Evolutionary conservation across 2,797 vertebrate genomes (phyloP), one percentile per base, ranked within the genome.

Genomic region (Pseudotriccus pelzelni): DNA sequence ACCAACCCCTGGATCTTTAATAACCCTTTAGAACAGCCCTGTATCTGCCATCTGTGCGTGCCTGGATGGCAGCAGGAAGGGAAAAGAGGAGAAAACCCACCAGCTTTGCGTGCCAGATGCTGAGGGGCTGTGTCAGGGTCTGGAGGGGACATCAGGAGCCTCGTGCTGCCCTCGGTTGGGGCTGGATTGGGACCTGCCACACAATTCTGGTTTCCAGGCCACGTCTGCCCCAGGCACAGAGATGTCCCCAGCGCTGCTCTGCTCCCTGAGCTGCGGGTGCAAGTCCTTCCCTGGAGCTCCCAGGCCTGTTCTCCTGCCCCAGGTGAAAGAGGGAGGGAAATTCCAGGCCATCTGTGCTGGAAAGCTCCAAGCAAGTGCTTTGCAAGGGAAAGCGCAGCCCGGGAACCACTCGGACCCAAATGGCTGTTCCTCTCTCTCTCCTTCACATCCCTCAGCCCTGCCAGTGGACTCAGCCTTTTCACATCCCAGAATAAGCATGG

Each of bases 21-120:
- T 14, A 80, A 92, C 46, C 44, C 86, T 92, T 86, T 86, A 59
- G n/a, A 72, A 44, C 58, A 49, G 72, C 89, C 69, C 78, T 43
- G 56, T 64, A 2, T 28, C 37, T 39, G 63, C 69, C 77, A 74
- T 83, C 87, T 92, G 84, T 23, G 66, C 32, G 18, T n/a, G 20
- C 34, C 59, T 1, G 32, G 69, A 60, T 58, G 59, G 76, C 37
- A 55, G 86, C 18, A 25, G 0, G n/a, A 41, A 8, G 9, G 34
- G n/a, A 69, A 67, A 76, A 39, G 49, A 77, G 32, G 20, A 3
- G 64, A 64, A 84, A 56, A 4, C 6, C 41, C 41, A 21, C 15
- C 28, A 70, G 12, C 46, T 60, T 49, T 1, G 0, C 11, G 14
- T 43, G 36, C 52, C 66, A 55, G 44, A 70, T n/a, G 50, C 69